Conservation (phyloP, 2,888 invertebrate genomes). For the Byasa hedistus region DNA sequence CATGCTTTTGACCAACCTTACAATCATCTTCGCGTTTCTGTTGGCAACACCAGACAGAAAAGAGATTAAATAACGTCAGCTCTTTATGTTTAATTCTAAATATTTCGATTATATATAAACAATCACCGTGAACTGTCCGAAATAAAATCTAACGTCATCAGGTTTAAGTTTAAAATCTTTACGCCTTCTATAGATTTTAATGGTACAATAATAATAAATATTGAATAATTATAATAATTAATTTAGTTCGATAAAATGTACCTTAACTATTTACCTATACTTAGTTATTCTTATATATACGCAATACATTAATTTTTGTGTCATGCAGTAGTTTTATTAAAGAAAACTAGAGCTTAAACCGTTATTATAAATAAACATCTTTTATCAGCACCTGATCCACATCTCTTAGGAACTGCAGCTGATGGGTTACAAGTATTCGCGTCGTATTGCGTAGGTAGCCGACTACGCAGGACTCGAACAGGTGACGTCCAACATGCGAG, state of each 20-base stretch:
- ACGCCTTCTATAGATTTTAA: too few relatives aligned
- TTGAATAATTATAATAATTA: too few relatives aligned
- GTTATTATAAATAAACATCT: neutral
- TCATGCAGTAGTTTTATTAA: neutral
- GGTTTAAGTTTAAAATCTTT: too few relatives aligned
- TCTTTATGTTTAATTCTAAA: neutral
- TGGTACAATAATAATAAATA: too few relatives aligned
- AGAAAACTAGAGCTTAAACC: neutral
- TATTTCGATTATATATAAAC: neutral
- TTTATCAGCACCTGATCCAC: constrained; percentile 64
- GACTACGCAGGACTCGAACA: constrained; percentile 90
- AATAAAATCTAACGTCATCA: neutral
- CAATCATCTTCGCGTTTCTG: constrained; percentile 20
- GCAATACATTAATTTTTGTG: neutral
- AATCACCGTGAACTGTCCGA: neutral
- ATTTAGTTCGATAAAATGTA: too few relatives aligned
- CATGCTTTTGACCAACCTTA: constrained; percentile 27
- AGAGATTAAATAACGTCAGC: neutral
- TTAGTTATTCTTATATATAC: neutral
- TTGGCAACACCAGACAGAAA: constrained; percentile 25
- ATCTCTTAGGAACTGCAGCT: constrained; percentile 84
- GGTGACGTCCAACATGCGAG: constrained; percentile 91
- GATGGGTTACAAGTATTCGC: constrained; percentile 88
- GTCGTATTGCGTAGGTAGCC: constrained; percentile 85
- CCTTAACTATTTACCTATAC: neutral